Evolutionary conservation across 2,888 invertebrate species (phyloP), one percentile per base, ranked within the genome.

Genomic region (Scaptomyza caliginosa): DNA sequence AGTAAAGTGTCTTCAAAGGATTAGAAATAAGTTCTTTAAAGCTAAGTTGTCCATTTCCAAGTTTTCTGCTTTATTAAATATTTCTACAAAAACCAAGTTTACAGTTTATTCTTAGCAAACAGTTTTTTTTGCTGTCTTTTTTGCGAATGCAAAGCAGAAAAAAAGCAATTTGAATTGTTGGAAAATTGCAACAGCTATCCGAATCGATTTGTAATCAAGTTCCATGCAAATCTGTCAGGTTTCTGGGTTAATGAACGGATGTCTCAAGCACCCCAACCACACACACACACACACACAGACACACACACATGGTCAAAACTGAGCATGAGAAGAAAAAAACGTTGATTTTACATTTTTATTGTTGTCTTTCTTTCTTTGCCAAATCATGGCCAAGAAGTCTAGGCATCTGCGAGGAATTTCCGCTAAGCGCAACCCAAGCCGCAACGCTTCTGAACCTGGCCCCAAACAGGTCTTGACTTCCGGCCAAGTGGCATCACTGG

Each of bases 201-300:
- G 69, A 64, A 73, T 42, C 52, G 57, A 77, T 74, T 67, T 28
- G 58, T 52, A 77, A 80, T 80, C 62, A 63, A 57, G 60, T 46
- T 74, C 56, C 45, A 75, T 65, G 49, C 58, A 76, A 66, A 64
- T 63, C 70, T 67, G 62, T 58, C 67, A 34, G 48, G 59, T 67
- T 79, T 84, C 50, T 79, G 63, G 82, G 81, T 74, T 81, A 81
- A 84, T 80, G 84, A 78, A 70, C 78, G 84, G 78, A 78, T 78
- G 74, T 73, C 69, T 73, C 69, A 50, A 71, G 58, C 59, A 55
- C 54, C 64, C 5, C n/a, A n/a, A 30, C 58, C 69, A 73, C 46
- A 72, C 26, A 26, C 7, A 43, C 2, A 43, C 43, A 38, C 58
- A 58, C 63, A 73, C 43, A 51, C 54, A 71, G 45, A 72, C 5